Conservation (phyloP, 2,888 invertebrate genomes). For the Tortrix viridana region DNA sequence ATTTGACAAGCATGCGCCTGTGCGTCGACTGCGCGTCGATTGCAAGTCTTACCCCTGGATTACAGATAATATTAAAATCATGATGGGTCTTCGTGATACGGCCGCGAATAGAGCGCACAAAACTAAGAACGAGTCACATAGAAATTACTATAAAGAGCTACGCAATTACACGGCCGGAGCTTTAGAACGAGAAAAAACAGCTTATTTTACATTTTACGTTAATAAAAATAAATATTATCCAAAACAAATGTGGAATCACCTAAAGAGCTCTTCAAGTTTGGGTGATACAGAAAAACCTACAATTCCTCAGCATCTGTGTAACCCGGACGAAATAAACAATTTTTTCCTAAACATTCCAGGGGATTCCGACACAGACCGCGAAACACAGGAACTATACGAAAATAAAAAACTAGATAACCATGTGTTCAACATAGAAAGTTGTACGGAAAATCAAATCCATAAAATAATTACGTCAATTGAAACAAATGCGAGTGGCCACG, state of each 20-base stretch:
- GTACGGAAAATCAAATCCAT: conserved; percentile 3
- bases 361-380: background rate
- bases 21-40: conserved; percentile 17
- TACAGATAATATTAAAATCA: conserved; percentile 37
- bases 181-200: conserved; percentile 38
- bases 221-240: conserved; percentile 36
- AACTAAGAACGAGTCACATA: conserved; percentile 19
- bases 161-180: conserved; percentile 35
- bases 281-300: background rate
- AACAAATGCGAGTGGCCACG: conserved; percentile 36
- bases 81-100: conserved; percentile 39
- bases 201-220: conserved; percentile 36
- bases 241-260: conserved; percentile 30
- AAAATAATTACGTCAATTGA: conserved; percentile 35
- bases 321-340: conserved; percentile 6
- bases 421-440: background rate
- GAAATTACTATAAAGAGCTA: conserved; percentile 36
- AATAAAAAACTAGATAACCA: background rate
- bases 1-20: conserved; percentile 40
- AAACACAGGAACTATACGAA: background rate
- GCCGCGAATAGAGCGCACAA: conserved; percentile 27
- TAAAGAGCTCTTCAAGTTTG: conserved; percentile 1
- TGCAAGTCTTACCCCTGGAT: conserved; percentile 39
- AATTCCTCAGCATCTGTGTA: conserved; percentile 10
- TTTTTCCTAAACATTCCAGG: conserved; percentile 3